Base-by-base conservation (phyloP, 2,797 vertebrate species). In the Octomys mimax region DNA sequence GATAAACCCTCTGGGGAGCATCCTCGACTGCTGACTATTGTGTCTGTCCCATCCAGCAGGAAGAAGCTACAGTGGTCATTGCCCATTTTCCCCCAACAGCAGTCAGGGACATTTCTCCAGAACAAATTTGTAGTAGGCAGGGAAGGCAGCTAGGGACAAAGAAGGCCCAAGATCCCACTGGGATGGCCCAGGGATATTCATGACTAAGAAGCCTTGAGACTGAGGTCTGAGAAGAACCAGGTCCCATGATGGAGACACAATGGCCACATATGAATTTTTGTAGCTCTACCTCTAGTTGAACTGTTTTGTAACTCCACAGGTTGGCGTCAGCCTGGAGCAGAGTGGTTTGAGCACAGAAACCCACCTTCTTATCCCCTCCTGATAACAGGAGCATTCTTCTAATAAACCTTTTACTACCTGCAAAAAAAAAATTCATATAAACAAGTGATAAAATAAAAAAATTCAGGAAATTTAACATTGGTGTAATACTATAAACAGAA, bases 391-490 rank as follows among this genome's bases (percentile, higher is more conserved):
- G 42, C 26, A 31, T 46, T 75, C 73, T 46, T 46, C 2, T 46
- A 75, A 75, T 46, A 77, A 77, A 49, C 49, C 11, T 9, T 11
- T 49, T 49, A 8, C 49, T 49, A 49, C 49, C 11, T 49, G 49
- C 49, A 49, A 49, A 49, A 49, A 49, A 49, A 1, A 10, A 49
- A 49, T 78, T 21, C 79, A 94, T 13, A 80, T n/a, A 87, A 59
- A 80, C 46, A 77, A 92, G 31, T 42, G 62, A 52, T 59, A 91
- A 61, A 61, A 33, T 42, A 73, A 39, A 68, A 71, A 82, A 87
- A 77, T 87, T 90, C 54, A 73, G 36, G 36, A 91, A 81, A 90
- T 24, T 64, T 77, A 86, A 88, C 42, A 78, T 28, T 79, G 84
- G 71, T 33, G 8, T 5, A 57, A 78, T 52, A 61, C 54, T 77